phyloP scores from a whole-genome alignment of 2,113 vertebrate species.

The Mola mola region DNA sequence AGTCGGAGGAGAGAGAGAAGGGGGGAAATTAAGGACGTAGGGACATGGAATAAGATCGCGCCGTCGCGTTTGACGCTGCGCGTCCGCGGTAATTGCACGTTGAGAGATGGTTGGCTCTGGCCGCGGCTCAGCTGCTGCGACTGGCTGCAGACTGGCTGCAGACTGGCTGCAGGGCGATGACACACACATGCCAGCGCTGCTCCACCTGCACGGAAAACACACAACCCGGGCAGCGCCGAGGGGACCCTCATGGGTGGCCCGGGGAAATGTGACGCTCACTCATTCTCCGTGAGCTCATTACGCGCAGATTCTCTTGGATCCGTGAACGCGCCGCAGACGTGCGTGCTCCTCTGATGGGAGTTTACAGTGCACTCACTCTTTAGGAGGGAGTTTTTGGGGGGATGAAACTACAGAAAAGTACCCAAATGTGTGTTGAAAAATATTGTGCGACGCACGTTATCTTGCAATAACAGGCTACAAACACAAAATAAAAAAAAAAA shows the following conservation, averaged over 20 bases:
- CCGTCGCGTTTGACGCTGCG: slow-evolving; percentile 33
- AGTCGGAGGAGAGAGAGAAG: slow-evolving; percentile 18
- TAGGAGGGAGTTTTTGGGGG: too few species aligned
- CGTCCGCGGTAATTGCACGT: slow-evolving; percentile 66
- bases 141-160: slow-evolving; percentile 51
- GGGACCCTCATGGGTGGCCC: slow-evolving; percentile 87
- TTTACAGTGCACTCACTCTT: too few species aligned
- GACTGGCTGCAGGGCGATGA: slow-evolving; percentile 84
- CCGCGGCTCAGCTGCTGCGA: slow-evolving; percentile 65
- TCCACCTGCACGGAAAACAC: slow-evolving; percentile 89
- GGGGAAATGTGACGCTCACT: slow-evolving; percentile 65
- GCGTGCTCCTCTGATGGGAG: too few species aligned
- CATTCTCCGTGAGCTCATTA: slow-evolving; percentile 68
- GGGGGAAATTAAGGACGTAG: slow-evolving; percentile 22
- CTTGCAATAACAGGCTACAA: too few species aligned
- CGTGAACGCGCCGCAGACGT: slow-evolving; percentile 7
- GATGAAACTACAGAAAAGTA: too few species aligned
- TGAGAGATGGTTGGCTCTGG: slow-evolving; percentile 73
- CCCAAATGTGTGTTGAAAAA: too few species aligned
- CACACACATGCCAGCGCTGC: slow-evolving; percentile 87
- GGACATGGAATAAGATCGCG: slow-evolving; percentile 40
- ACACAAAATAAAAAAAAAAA: too few species aligned
- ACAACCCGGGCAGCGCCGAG: slow-evolving; percentile 68
- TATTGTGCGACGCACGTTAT: too few species aligned
- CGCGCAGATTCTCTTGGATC: slow-evolving; percentile 35